A percentile compares a stretch with the other conserved stretches of the same genome.
phyloP scores from a whole-genome alignment of 2,113 vertebrate species.

The Aptenodytes forsteri region DNA sequence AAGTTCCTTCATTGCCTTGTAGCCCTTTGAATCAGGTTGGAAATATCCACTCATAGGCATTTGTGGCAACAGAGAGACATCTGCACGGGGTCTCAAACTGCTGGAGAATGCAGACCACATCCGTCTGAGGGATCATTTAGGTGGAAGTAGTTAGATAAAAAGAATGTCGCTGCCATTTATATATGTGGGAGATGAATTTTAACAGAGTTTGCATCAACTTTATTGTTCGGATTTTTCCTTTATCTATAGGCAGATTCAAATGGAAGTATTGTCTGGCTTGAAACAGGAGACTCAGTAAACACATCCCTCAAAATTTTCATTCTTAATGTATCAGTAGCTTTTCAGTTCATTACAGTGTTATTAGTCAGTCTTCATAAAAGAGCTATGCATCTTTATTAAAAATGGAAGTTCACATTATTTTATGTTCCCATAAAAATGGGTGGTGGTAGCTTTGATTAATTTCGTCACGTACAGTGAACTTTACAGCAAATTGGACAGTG shows the following conservation, averaged over 20 bases:
- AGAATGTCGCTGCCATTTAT: background rate
- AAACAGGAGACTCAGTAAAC: conserved; percentile 60
- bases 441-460: conserved; percentile 90
- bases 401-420: conserved; percentile 93
- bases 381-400: conserved; percentile 91
- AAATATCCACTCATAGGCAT: background rate
- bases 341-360: conserved; percentile 81
- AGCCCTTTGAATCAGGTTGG: background rate
- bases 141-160: background rate
- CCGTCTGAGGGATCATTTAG: background rate
- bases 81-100: background rate
- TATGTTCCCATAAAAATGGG: conserved; percentile 92
- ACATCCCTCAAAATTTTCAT: conserved; percentile 66
- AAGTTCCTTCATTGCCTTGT: background rate
- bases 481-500: conserved; percentile 85
- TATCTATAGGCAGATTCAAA: background rate
- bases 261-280: background rate
- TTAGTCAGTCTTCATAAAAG: conserved; percentile 94
- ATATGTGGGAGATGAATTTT: background rate
- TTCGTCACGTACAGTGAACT: conserved; percentile 90
- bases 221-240: background rate
- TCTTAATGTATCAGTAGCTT: conserved; percentile 65
- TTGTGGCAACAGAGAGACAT: background rate
- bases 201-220: background rate
- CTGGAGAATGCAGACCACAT: background rate